phyloP scores from a whole-genome alignment of 2,888 invertebrate species.

The Epistrophe eligans region DNA sequence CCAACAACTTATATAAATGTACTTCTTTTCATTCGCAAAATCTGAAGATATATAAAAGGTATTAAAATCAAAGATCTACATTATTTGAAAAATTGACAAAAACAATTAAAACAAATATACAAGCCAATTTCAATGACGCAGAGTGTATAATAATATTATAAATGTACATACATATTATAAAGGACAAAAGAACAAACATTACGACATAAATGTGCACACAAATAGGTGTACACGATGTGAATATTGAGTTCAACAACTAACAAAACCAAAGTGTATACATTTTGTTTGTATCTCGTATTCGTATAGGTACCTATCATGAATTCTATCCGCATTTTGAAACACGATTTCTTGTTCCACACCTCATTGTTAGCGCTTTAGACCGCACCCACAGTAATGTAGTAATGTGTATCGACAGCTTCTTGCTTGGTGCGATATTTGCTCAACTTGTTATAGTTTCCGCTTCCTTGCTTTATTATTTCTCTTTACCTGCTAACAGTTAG shows the following conservation, averaged over 20 bases:
- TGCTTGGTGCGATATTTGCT: constrained; percentile 60
- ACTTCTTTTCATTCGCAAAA: too few relatives aligned
- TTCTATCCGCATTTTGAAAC: constrained; percentile 65
- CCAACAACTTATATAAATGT: too few relatives aligned
- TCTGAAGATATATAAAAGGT: too few relatives aligned
- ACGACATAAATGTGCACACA: constrained; percentile 41
- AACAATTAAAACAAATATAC: too few relatives aligned
- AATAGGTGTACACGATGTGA: constrained; percentile 56
- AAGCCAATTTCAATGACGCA: neutral
- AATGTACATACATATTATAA: too few relatives aligned
- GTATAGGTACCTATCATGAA: constrained; percentile 48
- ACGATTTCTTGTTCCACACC: constrained; percentile 72
- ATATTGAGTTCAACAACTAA: constrained; percentile 50
- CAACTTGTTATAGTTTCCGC: constrained; percentile 72
- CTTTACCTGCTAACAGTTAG: constrained; percentile 51
- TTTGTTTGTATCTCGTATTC: too few relatives aligned
- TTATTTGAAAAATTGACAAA: too few relatives aligned
- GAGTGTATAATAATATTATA: neutral
- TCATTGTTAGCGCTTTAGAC: constrained; percentile 60
- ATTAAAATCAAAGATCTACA: too few relatives aligned
- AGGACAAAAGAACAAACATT: constrained; percentile 37
- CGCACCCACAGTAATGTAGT: constrained; percentile 49
- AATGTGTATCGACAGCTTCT: constrained; percentile 56
- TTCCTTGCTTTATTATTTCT: constrained; percentile 51
- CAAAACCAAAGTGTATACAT: constrained; percentile 13